These are phyloP conservation scores for Peribatodes rhomboidaria DNA, from an alignment of 2,888 invertebrate genomes.

Conservation along the genomic window DNA sequence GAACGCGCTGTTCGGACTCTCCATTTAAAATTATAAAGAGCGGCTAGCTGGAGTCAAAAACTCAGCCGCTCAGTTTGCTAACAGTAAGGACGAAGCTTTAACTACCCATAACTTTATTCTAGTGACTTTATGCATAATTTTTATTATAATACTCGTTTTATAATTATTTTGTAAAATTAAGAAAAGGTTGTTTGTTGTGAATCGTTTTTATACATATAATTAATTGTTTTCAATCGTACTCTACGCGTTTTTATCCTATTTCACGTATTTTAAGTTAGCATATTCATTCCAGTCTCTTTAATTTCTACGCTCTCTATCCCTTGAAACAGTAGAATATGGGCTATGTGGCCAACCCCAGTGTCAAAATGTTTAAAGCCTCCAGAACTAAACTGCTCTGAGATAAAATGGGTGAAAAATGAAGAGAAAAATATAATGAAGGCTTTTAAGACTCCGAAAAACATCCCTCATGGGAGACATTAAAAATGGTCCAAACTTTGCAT, in stretches of 20 bases:
- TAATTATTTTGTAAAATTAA: background rate
- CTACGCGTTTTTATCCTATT: background rate
- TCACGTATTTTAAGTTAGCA: background rate
- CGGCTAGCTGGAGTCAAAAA: too few species aligned
- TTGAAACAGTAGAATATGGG: background rate
- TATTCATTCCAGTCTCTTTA: constrained; percentile 3
- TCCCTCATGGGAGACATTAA: too few species aligned
- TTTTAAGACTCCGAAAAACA: too few species aligned
- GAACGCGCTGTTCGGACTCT: too few species aligned
- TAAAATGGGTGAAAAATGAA: background rate
- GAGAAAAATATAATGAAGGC: too few species aligned
- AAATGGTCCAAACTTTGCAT: too few species aligned
- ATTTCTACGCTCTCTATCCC: background rate
- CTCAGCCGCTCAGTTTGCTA: too few species aligned
- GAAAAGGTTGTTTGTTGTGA: background rate
- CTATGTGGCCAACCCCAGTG: background rate
- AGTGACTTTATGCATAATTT: constrained; percentile 4
- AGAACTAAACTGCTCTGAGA: too few species aligned
- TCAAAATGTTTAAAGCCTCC: background rate
- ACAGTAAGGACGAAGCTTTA: too few species aligned
- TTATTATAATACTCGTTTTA: constrained; percentile 7
- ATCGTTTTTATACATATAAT: background rate
- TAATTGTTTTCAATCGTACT: background rate
- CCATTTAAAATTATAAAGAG: too few species aligned
- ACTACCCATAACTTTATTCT: background rate